phyloP scores from a whole-genome alignment of 2,113 vertebrate species.

The Butastur rufipennis region DNA sequence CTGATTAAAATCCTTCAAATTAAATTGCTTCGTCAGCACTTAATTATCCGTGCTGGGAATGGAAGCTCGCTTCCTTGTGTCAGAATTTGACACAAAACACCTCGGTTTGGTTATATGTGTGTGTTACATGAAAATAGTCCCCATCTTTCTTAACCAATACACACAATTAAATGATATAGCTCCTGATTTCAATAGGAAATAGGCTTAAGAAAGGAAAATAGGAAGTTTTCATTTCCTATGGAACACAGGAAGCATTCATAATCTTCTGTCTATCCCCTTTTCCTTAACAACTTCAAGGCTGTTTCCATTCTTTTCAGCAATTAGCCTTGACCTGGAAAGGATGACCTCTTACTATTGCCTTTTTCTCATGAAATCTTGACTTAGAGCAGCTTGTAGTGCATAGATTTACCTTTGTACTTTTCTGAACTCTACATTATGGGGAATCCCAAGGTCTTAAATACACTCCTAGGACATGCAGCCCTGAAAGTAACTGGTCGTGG shows the following conservation, averaged over 20 bases:
- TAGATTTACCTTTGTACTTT: not conserved
- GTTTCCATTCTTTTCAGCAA: slow-evolving; percentile 49
- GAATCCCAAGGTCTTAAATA: not conserved
- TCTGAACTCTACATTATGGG: not conserved
- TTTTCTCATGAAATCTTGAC: not conserved
- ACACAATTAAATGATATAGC: slow-evolving; percentile 14
- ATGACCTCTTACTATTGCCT: not conserved
- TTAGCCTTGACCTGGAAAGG: slow-evolving; percentile 46
- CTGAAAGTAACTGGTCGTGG: not conserved
- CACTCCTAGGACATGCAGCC: not conserved
- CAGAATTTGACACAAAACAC: not conserved
- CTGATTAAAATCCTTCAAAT: not conserved
- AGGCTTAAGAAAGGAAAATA: slow-evolving; percentile 39
- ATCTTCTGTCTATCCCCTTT: slow-evolving; percentile 42
- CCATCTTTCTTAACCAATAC: slow-evolving; percentile 2
- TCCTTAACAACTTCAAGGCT: slow-evolving; percentile 51
- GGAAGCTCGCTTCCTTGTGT: not conserved
- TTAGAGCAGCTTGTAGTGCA: not conserved
- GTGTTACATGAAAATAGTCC: not conserved
- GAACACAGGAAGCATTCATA: slow-evolving; percentile 53
- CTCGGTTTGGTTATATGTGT: not conserved
- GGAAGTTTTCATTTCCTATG: slow-evolving; percentile 59
- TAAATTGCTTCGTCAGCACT: not conserved
- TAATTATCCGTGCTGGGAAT: not conserved
- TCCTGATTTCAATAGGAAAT: slow-evolving; percentile 47